Evolutionary conservation across 2,888 invertebrate genomes (phyloP), one percentile per base, ranked within the genome.

Genomic region (Tyria jacobaeae): DNA sequence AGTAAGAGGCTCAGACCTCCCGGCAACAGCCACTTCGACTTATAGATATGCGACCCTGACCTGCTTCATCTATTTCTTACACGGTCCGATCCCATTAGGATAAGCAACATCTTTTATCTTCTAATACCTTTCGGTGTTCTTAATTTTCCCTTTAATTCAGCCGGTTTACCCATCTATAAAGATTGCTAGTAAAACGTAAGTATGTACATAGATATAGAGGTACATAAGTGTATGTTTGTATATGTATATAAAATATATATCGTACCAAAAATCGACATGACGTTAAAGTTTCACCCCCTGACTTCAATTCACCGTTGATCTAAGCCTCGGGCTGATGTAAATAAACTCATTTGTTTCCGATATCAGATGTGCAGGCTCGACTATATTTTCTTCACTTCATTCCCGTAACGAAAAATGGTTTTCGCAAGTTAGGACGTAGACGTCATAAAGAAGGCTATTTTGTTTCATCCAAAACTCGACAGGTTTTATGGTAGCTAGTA

Each of bases 321-420:
- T 48, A 55, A 65, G 71, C 72, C 72, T 27, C 50, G 51, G 64
- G 64, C 61, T 55, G 71, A 70, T 71, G 78, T 79, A 82, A 81
- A 81, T 80, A 78, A 84, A 82, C 82, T 83, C 83, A 82, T 84
- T 84, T 84, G 80, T 84, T 83, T 78, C 73, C 78, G 79, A 83
- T 84, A 84, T 79, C 80, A 69, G 37, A 71, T 73, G 78, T 82
- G 81, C 74, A 76, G 75, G 60, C 71, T 64, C 72, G 79, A 75
- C 76, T 83, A 80, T 76, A 82, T 84, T 83, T 80, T 78, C 82
- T 75, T 79, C 82, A 80, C 81, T 80, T 78, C 82, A 78, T 81
- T 81, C 78, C 70, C 75, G 70, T 74, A 76, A 73, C 72, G 72
- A 73, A 75, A 76, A 81, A 81, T 78, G 78, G 81, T 74, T 83